Evolutionary conservation across 2,888 invertebrate species (phyloP).

Genomic region (Spisula subtruncata): DNA sequence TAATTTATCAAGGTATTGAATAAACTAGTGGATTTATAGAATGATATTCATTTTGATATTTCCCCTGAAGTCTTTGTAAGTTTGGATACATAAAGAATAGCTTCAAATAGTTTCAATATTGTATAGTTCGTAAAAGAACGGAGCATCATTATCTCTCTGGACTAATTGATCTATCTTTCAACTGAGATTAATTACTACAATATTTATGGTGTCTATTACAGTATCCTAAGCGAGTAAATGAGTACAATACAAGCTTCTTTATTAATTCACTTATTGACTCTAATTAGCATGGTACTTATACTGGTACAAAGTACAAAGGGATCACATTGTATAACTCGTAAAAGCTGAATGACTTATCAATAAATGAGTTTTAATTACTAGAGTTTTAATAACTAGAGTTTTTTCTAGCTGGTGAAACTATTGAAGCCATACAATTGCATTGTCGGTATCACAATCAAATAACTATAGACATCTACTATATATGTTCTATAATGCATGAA

Average conservation of each 20-base stretch:
- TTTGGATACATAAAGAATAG: not conserved
- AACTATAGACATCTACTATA: too few species aligned
- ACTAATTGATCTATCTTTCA: not conserved
- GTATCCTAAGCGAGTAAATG: not conserved
- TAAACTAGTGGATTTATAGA: not conserved
- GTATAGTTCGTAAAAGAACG: not conserved
- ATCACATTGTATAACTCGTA: too few species aligned
- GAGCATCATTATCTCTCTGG: not conserved
- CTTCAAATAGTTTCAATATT: not conserved
- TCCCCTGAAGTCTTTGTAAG: not conserved
- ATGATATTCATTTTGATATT: not conserved
- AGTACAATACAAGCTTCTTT: not conserved
- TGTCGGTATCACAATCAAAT: too few species aligned
- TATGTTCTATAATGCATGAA: too few species aligned
- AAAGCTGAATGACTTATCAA: too few species aligned
- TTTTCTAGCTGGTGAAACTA: too few species aligned
- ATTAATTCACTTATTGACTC: slow-evolving; percentile 5
- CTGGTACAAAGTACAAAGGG: too few species aligned
- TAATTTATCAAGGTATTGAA: slow-evolving; percentile 13
- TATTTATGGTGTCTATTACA: not conserved
- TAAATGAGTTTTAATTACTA: too few species aligned
- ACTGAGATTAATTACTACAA: not conserved
- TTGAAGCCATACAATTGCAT: too few species aligned
- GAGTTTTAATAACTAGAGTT: too few species aligned
- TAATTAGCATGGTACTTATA: not conserved